phyloP scores from a whole-genome alignment of 2,888 invertebrate genomes.

The Catocala sponsa region DNA sequence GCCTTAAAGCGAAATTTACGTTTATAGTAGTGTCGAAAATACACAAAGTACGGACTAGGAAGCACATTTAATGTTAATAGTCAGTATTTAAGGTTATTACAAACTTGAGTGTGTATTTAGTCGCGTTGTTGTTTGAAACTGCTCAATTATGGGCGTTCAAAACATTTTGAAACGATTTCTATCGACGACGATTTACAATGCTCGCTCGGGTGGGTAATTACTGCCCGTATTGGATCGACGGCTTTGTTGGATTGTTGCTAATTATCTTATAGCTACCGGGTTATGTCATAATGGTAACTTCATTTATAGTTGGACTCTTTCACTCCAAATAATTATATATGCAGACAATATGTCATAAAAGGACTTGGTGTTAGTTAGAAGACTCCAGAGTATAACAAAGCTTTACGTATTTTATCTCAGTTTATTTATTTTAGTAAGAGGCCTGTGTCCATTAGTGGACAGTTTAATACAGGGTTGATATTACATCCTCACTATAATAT shows the following conservation, averaged over 20 bases:
- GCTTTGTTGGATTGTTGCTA: conserved; percentile 28
- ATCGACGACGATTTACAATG: conserved; percentile 54
- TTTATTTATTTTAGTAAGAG: no score
- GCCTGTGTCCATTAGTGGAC: no score
- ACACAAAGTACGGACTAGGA: conserved; percentile 33
- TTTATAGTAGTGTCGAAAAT: conserved; percentile 11
- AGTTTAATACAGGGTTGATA: no score
- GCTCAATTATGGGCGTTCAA: conserved; percentile 45
- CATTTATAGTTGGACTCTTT: not conserved
- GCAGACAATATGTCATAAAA: no score
- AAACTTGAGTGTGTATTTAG: conserved; percentile 42
- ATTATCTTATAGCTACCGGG: conserved; percentile 12
- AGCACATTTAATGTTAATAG: conserved; percentile 38
- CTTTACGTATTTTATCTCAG: no score
- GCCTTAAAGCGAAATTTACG: conserved; percentile 11
- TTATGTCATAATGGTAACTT: not conserved
- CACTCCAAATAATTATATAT: no score
- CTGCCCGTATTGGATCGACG: conserved; percentile 26
- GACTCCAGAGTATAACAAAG: no score
- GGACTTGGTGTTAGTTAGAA: no score
- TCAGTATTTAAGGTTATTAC: conserved; percentile 49
- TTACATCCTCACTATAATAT: no score
- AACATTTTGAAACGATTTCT: conserved; percentile 47
- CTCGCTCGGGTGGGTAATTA: conserved; percentile 44
- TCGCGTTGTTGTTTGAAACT: conserved; percentile 34